Evolutionary conservation across 2,797 vertebrate species (phyloP).

Genomic region (Poecilia wingei): DNA sequence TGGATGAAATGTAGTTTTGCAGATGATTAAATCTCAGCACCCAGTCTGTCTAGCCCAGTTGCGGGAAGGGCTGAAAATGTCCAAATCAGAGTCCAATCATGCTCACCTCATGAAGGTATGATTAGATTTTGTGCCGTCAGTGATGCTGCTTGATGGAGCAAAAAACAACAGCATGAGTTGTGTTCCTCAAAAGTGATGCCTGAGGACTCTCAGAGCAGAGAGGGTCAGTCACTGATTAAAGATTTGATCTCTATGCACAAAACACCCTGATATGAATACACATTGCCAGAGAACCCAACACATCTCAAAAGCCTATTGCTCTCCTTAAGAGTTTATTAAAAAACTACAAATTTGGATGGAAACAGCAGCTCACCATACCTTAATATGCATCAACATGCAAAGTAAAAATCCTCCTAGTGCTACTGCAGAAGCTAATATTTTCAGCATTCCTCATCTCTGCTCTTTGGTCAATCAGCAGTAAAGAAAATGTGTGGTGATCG

Average conservation of each 20-base stretch:
- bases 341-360: background rate
- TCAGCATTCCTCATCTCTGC: background rate
- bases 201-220: constrained; percentile 10
- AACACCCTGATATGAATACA: background rate
- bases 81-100: constrained; percentile 59
- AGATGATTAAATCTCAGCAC: constrained; percentile 53
- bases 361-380: background rate
- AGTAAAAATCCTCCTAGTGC: background rate
- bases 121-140: constrained; percentile 48
- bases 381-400: background rate
- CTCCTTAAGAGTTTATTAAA: background rate
- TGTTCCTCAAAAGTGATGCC: constrained; percentile 10
- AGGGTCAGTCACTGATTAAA: background rate
- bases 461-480: background rate
- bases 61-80: constrained; percentile 48
- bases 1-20: constrained; percentile 22
- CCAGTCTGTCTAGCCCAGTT: constrained; percentile 59
- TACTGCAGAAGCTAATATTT: background rate
- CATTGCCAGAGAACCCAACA: background rate
- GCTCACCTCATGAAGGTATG: constrained; percentile 53
- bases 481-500: background rate
- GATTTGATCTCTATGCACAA: background rate
- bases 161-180: constrained; percentile 12
- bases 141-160: constrained; percentile 38
- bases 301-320: background rate